A percentile compares a stretch with the other conserved stretches of the same genome.
Conservation (phyloP, 1,140 invertebrate species). For the Phymastichus coffea region DNA sequence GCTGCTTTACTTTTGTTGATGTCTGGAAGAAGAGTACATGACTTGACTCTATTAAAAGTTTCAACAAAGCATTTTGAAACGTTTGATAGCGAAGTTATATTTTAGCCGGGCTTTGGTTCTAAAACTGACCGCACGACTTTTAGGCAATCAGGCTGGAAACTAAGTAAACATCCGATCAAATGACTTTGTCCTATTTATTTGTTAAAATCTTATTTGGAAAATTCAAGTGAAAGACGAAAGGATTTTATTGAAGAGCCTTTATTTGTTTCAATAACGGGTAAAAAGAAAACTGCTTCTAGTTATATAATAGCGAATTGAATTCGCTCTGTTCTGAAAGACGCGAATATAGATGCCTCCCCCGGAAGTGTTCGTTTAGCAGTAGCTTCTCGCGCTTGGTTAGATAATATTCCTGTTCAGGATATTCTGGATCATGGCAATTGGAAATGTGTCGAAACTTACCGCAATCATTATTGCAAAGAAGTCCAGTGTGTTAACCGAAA, state of each 20-base stretch:
- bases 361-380: too few species aligned
- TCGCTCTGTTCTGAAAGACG: conserved; percentile 30
- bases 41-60: conserved; percentile 35
- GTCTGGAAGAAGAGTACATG: too few species aligned
- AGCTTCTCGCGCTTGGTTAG: conserved; percentile 33
- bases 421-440: too few species aligned
- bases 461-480: conserved; percentile 36
- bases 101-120: conserved; percentile 41
- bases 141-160: conserved; percentile 29
- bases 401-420: conserved; percentile 32
- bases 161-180: neutral
- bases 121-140: conserved; percentile 35
- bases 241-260: neutral
- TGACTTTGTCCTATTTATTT: too few species aligned
- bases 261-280: conserved; percentile 18
- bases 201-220: neutral
- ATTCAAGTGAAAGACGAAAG: conserved; percentile 1
- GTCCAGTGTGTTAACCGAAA: neutral
- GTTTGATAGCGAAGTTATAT: conserved; percentile 29
- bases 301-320: conserved; percentile 37
- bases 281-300: conserved; percentile 28
- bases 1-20: conserved; percentile 36
- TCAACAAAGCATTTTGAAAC: conserved; percentile 20
- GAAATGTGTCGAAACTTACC: conserved; percentile 32
- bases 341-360: conserved; percentile 32